Conservation (phyloP, 2,888 invertebrate species). For the Tiphia femorata region DNA sequence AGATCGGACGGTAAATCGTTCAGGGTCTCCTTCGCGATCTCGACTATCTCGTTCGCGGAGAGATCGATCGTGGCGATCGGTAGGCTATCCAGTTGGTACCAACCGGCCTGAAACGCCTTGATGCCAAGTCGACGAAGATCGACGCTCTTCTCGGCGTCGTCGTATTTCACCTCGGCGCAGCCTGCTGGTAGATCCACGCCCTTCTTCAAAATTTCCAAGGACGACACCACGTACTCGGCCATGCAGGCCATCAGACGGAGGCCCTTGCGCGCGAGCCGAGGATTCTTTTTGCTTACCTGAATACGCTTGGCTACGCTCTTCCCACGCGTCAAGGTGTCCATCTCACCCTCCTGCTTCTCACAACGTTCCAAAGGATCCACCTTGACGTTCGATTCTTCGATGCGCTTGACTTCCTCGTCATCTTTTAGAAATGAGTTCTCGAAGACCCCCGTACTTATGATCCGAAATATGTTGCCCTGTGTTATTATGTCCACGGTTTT, state of each 20-base stretch:
- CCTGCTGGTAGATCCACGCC: constrained; percentile 22
- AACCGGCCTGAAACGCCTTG: constrained; percentile 46
- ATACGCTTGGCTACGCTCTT: not conserved
- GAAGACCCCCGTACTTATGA: constrained; percentile 46
- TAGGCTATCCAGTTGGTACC: constrained; percentile 47
- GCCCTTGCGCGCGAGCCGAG: not conserved
- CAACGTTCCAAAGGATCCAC: not conserved
- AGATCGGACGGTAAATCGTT: constrained; percentile 50
- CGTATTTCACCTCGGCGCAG: constrained; percentile 34
- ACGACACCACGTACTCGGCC: constrained; percentile 28
- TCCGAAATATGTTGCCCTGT: constrained; percentile 41
- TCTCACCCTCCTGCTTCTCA: constrained; percentile 1
- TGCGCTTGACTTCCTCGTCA: constrained; percentile 25
- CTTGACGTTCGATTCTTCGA: constrained; percentile 12
- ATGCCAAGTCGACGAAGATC: constrained; percentile 38
- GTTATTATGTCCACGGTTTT: constrained; percentile 36
- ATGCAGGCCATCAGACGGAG: constrained; percentile 43
- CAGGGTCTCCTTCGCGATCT: constrained; percentile 46
- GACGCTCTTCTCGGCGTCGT: constrained; percentile 15
- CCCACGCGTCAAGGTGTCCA: not conserved
- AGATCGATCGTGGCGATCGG: constrained; percentile 41
- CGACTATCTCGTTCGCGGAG: constrained; percentile 43
- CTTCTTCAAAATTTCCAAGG: constrained; percentile 31
- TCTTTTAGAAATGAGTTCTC: constrained; percentile 45
- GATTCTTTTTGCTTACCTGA: not conserved